Conservation (phyloP, 2,797 vertebrate species). For the Halcyon smyrnensis region DNA sequence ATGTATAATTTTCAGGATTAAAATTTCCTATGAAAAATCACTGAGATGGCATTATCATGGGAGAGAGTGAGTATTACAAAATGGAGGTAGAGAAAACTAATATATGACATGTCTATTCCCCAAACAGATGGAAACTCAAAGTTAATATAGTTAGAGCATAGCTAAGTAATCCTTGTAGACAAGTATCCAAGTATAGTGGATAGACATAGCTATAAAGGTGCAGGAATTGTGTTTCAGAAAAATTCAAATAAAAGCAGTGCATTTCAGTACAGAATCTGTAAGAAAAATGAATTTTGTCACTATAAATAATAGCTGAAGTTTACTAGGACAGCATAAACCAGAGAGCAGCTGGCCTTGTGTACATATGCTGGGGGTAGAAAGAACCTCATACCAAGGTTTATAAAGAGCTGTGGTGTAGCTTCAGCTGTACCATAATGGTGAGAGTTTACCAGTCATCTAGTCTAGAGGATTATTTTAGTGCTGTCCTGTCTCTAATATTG, state of each 20-base stretch:
- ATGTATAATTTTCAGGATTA: not conserved
- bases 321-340: not conserved
- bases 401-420: not conserved
- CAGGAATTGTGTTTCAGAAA: not conserved
- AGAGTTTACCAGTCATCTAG: not conserved
- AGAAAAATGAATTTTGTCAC: not conserved
- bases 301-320: constrained; percentile 39
- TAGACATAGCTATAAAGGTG: not conserved
- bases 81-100: not conserved
- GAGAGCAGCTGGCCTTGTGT: not conserved
- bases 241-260: not conserved
- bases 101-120: not conserved
- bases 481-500: not conserved
- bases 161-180: not conserved
- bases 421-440: not conserved
- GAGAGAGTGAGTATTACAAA: not conserved
- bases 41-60: not conserved
- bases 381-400: not conserved
- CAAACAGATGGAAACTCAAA: not conserved
- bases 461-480: not conserved
- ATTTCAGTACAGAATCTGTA: not conserved
- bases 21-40: not conserved
- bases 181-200: not conserved
- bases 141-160: not conserved
- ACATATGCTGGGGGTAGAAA: not conserved